These are phyloP conservation scores for Diorhabda sublineata DNA, from an alignment of 1,140 invertebrate genomes.

Conservation along the genomic window DNA sequence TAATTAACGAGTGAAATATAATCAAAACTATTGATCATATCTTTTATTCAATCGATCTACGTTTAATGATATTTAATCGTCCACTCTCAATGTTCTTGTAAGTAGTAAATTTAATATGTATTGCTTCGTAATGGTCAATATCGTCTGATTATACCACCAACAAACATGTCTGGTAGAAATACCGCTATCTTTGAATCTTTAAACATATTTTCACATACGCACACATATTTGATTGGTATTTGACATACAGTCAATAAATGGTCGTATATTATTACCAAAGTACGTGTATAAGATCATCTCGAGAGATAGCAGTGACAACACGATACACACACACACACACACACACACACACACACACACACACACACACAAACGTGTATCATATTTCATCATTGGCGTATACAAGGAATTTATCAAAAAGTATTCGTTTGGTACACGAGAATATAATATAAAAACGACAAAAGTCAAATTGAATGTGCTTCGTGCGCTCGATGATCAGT, in stretches of 20 bases:
- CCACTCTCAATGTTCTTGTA: no score
- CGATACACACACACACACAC: neutral
- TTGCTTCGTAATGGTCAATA: slow-evolving; percentile 3
- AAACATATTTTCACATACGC: slow-evolving; percentile 25
- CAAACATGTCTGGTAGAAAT: slow-evolving; percentile 6
- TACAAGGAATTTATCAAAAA: no score
- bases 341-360: no score
- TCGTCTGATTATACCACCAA: slow-evolving; percentile 5
- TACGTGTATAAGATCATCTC: slow-evolving; percentile 20
- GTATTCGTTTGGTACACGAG: no score
- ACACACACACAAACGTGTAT: slow-evolving; percentile 18
- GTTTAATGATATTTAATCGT: no score
- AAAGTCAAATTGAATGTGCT: no score
- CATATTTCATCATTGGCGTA: slow-evolving; percentile 1
- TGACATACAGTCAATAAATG: slow-evolving; percentile 31
- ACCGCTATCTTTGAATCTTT: slow-evolving; percentile 24
- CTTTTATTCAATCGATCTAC: no score
- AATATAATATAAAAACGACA: no score
- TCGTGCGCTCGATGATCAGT: no score
- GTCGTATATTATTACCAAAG: slow-evolving; percentile 29
- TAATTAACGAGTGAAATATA: no score
- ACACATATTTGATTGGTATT: slow-evolving; percentile 30
- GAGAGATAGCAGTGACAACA: slow-evolving; percentile 22
- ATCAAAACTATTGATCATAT: no score
- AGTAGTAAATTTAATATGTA: neutral